phyloP scores from a whole-genome alignment of 1,140 invertebrate species.

The Daktulosphaira vitifoliae region DNA sequence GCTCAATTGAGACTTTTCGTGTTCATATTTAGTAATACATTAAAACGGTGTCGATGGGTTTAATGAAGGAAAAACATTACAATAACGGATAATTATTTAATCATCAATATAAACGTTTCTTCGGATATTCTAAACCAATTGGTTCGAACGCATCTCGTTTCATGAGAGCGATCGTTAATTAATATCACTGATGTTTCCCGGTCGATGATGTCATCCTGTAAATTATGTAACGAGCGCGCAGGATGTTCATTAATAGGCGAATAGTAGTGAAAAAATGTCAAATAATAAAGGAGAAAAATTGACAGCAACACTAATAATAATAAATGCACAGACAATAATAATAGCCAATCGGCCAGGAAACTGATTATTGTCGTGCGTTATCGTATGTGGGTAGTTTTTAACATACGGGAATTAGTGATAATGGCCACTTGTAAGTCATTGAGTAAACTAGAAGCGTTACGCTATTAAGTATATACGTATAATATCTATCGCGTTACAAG shows the following conservation, averaged over 20 bases:
- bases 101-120: no score
- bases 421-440: constrained; percentile 31
- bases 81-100: no score
- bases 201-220: constrained; percentile 29
- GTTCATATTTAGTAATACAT: no score
- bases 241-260: constrained; percentile 30
- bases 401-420: constrained; percentile 33
- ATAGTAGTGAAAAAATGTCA: constrained; percentile 8
- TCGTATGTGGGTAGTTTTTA: constrained; percentile 32
- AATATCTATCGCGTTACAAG: not conserved
- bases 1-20: no score
- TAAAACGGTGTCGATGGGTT: no score
- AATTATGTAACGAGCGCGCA: constrained; percentile 24
- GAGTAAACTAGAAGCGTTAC: constrained; percentile 16
- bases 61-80: no score
- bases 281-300: no score
- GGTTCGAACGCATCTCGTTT: constrained; percentile 17
- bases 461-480: not conserved
- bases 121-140: constrained; percentile 7
- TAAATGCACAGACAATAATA: constrained; percentile 13
- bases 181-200: constrained; percentile 10
- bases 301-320: not conserved
- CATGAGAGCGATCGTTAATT: constrained; percentile 30
- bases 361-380: constrained; percentile 17
- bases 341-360: constrained; percentile 29